Evolutionary conservation across 2,113 vertebrate species (phyloP).

Genomic region (Pogonocichla stellata): DNA sequence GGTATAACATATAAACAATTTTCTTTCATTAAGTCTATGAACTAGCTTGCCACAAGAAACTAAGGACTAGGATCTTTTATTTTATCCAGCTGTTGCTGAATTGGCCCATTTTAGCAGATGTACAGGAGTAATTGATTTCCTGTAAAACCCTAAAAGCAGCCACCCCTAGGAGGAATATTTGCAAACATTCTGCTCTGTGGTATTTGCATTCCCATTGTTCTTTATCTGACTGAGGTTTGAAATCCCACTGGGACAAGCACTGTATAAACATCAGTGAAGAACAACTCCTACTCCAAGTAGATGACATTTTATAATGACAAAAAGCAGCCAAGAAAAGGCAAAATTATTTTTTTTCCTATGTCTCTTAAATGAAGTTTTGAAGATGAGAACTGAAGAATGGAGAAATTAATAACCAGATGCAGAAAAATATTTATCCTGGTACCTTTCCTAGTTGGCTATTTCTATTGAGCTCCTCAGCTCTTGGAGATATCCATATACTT

Average conservation of each 20-base stretch:
- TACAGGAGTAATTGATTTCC: background rate
- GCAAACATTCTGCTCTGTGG: background rate
- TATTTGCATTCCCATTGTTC: background rate
- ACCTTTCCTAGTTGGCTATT: background rate
- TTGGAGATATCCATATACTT: background rate
- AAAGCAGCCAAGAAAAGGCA: background rate
- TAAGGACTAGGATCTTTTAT: background rate
- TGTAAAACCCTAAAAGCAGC: background rate
- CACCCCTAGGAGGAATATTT: background rate
- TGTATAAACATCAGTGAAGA: background rate
- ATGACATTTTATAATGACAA: background rate
- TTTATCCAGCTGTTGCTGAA: background rate
- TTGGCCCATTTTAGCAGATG: background rate
- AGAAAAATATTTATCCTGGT: background rate
- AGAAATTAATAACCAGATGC: background rate
- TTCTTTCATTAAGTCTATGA: conserved; percentile 19
- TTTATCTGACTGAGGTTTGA: background rate
- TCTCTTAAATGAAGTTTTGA: background rate
- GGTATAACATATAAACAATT: conserved; percentile 42
- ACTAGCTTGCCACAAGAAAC: background rate
- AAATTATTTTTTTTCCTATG: background rate
- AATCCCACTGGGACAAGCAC: background rate
- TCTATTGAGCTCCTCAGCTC: background rate
- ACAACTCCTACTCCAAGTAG: background rate
- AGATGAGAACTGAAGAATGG: background rate